Conservation (phyloP, 2,113 vertebrate species). For the Corynorhinus townsendii region DNA sequence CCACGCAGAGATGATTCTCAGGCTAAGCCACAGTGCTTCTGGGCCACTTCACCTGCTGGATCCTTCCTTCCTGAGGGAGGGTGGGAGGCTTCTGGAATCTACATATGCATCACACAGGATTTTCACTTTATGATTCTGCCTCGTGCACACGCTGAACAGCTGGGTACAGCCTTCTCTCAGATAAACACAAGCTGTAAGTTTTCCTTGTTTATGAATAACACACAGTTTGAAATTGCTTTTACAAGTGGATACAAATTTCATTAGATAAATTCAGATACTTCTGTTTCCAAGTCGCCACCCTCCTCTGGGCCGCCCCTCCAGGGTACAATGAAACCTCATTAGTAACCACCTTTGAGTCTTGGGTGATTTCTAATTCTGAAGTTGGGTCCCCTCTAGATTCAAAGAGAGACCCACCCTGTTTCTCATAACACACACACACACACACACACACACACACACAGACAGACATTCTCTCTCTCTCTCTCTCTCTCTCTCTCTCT, state of each 20-base stretch:
- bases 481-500: too few species aligned
- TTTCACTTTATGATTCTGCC: conserved; percentile 13
- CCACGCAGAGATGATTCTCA: fast-evolving
- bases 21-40: not conserved
- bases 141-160: conserved; percentile 43
- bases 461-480: too few species aligned
- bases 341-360: not conserved
- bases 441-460: too few species aligned
- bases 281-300: conserved; percentile 4
- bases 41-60: not conserved
- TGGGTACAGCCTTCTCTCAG: conserved; percentile 56
- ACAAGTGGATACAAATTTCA: conserved; percentile 44
- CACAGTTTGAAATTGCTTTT: conserved; percentile 62
- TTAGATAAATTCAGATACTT: conserved; percentile 59
- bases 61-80: not conserved
- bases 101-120: not conserved
- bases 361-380: conserved; percentile 25
- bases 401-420: not conserved
- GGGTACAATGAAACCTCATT: not conserved
- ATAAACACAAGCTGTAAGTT: conserved; percentile 71
- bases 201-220: conserved; percentile 56
- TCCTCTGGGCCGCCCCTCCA: not conserved
- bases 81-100: not conserved
- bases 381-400: not conserved
- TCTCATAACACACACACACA: not conserved